Conservation (phyloP, 2,888 invertebrate species). For the Neocrepidodera transversa region DNA sequence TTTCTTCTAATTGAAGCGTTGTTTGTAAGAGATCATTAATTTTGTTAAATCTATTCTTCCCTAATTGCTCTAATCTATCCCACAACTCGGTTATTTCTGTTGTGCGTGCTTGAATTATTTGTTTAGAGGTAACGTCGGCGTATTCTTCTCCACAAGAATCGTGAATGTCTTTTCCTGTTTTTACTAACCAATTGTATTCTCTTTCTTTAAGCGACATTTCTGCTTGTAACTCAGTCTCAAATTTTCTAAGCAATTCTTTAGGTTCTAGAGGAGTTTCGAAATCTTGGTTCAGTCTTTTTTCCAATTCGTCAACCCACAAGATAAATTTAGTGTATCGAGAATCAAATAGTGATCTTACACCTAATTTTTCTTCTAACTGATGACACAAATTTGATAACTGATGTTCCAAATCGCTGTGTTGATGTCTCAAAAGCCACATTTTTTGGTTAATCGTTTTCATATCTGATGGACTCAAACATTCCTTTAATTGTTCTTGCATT, state of each 20-base stretch:
- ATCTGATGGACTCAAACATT: constrained; percentile 84
- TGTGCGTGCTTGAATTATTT: constrained; percentile 64
- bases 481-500: constrained; percentile 82
- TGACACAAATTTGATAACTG: constrained; percentile 76
- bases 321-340: constrained; percentile 70
- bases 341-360: constrained; percentile 75
- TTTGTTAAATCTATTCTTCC: constrained; percentile 73
- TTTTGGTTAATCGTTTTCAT: constrained; percentile 81
- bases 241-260: constrained; percentile 73
- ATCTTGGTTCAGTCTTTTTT: constrained; percentile 69
- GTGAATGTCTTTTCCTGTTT: constrained; percentile 71
- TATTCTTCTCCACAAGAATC: constrained; percentile 71
- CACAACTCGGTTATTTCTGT: constrained; percentile 73
- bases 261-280: constrained; percentile 66
- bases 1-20: constrained; percentile 73
- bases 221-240: constrained; percentile 77
- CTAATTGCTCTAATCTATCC: constrained; percentile 75
- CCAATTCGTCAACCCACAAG: constrained; percentile 75
- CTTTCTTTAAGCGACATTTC: constrained; percentile 79
- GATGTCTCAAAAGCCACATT: constrained; percentile 79
- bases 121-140: constrained; percentile 66
- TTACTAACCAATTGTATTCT: constrained; percentile 79
- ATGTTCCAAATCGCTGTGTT: constrained; percentile 81
- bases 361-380: constrained; percentile 76
- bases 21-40: constrained; percentile 76